Evolutionary conservation across 2,888 invertebrate genomes (phyloP).

Genomic region (Zelleria hepariella): DNA sequence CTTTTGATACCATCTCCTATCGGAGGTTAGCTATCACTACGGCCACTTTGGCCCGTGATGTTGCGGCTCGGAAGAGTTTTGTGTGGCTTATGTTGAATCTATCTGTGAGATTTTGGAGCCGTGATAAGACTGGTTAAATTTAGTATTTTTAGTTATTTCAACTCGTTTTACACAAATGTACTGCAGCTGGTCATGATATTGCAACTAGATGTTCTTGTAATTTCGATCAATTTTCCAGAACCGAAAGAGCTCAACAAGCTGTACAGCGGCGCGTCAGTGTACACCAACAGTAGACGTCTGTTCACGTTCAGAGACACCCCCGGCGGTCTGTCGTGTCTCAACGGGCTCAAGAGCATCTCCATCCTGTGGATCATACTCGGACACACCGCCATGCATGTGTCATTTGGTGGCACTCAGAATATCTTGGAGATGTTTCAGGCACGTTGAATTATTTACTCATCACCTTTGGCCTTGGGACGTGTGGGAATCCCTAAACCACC

Average conservation of each 20-base stretch:
- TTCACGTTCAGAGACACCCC: conserved; percentile 5
- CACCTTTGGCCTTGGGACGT: no score
- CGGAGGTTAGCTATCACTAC: no score
- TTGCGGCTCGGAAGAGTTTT: no score
- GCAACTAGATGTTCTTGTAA: not conserved
- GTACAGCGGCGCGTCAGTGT: conserved; percentile 8
- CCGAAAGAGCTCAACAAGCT: conserved; percentile 5
- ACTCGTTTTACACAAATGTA: no score
- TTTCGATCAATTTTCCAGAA: conserved; percentile 5
- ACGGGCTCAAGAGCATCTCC: conserved; percentile 10
- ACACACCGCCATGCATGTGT: not conserved
- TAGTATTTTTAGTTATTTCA: no score
- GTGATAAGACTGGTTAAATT: no score
- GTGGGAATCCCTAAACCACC: no score
- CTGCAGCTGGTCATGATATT: no score
- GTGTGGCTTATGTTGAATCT: no score
- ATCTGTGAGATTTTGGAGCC: no score
- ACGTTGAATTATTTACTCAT: no score
- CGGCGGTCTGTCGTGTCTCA: conserved; percentile 9
- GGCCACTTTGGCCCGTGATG: no score
- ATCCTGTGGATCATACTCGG: conserved; percentile 11
- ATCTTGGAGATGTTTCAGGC: not conserved
- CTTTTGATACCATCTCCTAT: not conserved
- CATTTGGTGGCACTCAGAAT: not conserved
- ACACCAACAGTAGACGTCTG: conserved; percentile 9